Base-by-base conservation (phyloP, 23 tunicate species). In the Diplosoma virens region DNA sequence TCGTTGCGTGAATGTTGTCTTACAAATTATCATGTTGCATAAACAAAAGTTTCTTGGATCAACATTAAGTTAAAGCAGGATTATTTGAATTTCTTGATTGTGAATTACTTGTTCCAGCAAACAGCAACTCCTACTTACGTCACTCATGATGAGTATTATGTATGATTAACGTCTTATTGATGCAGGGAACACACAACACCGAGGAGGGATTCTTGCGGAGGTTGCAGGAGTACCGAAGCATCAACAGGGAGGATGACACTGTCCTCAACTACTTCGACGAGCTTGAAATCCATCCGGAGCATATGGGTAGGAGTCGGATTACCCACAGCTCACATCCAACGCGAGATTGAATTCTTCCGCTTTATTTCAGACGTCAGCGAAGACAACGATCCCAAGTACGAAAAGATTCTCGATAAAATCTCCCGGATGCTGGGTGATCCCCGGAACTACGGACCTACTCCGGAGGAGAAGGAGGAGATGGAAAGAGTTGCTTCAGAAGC, bases 201-300 rank as follows among this genome's bases (percentile, higher is more conserved):
- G 99, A 94, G 56, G 95, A 94, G 24, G 99, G 92, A n/a, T 94
- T 94, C 60, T 56, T 88, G 3, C 83, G 95, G 0, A 54, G 99
- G n/a, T 55, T 87, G 20, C 83, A 83, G 27, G 95, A 94, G 32
- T 88, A 93, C 56, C 36, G 89, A 59, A 33, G 77, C 18, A 30
- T 65, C 30, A 87, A 88, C 67, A 65, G 35, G 3, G 95, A 87
- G 60, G 99, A 94, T 50, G 95, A 94, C 55, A 94, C 95, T 28
- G 99, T 94, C 29, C 84, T 94, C 47, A 88, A 94, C 59, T 94
- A 88, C 73, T 94, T 87, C 56, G 95, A 87, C 80, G 99, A 94
- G 45, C 77, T 87, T 26, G 99, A 94, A 67, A 88, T 94, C 52
- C 95, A 94, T 59, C 99, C 99, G 6, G 90, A 85, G 70, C 78